Percentiles rank a stretch among this genome's conserved stretches.
Conservation (phyloP, 1,140 invertebrate species). For the Zaprionus ornatus region DNA sequence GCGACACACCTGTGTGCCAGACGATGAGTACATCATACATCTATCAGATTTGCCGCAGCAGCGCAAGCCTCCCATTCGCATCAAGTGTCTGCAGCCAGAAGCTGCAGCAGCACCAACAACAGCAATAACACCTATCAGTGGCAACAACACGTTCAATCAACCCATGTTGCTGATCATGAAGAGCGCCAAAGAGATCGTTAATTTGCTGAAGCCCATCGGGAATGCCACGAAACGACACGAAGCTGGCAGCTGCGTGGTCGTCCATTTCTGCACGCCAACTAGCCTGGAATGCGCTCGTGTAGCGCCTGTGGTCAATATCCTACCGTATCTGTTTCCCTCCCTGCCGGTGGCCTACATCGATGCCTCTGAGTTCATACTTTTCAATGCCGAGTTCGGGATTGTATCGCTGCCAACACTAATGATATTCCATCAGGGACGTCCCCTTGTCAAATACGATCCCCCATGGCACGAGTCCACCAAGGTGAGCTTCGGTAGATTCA, state of each 20-base stretch:
- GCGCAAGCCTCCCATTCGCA: constrained; percentile 66
- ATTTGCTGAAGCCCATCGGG: constrained; percentile 83
- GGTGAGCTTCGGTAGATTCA: constrained; percentile 92
- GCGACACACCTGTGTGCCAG: constrained; percentile 45
- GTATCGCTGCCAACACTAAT: constrained; percentile 96
- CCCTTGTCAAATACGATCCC: constrained; percentile 80
- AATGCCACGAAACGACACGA: constrained; percentile 85
- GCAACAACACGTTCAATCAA: background rate
- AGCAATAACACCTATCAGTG: background rate
- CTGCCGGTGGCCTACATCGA: constrained; percentile 95
- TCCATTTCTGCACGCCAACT: constrained; percentile 95
- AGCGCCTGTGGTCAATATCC: constrained; percentile 95
- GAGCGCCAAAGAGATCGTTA: constrained; percentile 76
- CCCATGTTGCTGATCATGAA: constrained; percentile 64
- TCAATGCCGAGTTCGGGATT: constrained; percentile 96
- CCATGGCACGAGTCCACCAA: constrained; percentile 91
- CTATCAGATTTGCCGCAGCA: constrained; percentile 42
- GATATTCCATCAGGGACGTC: constrained; percentile 96
- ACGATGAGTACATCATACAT: constrained; percentile 70
- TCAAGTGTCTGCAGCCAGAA: constrained; percentile 67
- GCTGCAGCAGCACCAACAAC: background rate
- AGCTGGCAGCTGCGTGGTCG: constrained; percentile 89
- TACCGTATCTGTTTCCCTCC: constrained; percentile 91
- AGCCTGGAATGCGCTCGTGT: constrained; percentile 95
- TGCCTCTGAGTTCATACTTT: constrained; percentile 92